A percentile compares a stretch with the other conserved stretches of the same genome.
Conservation (phyloP, 2,797 vertebrate genomes). For the Sebastes trivittatus region DNA sequence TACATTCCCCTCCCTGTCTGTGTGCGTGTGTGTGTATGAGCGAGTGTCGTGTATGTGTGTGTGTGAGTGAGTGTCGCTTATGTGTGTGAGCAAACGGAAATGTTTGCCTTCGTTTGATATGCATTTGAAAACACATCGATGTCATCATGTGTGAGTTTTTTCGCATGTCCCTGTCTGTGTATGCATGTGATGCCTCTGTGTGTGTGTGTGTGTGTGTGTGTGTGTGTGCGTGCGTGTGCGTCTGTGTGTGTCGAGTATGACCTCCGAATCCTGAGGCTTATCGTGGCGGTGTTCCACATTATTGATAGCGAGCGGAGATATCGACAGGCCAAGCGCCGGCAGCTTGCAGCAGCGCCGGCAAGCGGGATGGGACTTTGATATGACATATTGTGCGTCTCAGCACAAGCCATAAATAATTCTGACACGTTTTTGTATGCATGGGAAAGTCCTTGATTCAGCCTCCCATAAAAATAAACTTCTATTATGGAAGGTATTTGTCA, state of each 20-base stretch:
- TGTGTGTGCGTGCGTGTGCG: background rate
- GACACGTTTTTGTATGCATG: constrained; percentile 99
- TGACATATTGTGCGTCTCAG: constrained; percentile 99
- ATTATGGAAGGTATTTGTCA: constrained; percentile 99
- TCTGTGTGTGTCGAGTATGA: constrained; percentile 78
- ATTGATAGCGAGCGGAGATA: constrained; percentile 97
- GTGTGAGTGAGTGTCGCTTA: background rate
- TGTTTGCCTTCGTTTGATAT: constrained; percentile 22
- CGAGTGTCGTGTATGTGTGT: background rate
- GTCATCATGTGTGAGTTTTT: constrained; percentile 34
- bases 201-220: constrained; percentile 48
- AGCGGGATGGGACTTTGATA: constrained; percentile 96
- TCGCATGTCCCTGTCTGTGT: constrained; percentile 23
- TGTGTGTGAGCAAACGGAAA: background rate
- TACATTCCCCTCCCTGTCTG: background rate
- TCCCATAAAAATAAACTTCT: constrained; percentile 99
- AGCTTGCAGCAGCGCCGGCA: constrained; percentile 71
- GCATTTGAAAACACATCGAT: constrained; percentile 41
- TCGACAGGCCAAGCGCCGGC: constrained; percentile 93
- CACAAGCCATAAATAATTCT: constrained; percentile 99
- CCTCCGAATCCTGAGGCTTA: constrained; percentile 90
- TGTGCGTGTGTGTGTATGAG: background rate
- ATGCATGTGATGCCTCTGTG: constrained; percentile 15
- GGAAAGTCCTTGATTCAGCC: constrained; percentile 99
- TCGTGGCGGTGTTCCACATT: constrained; percentile 91